Evolutionary conservation across 2,797 vertebrate species (phyloP), one percentile per base, ranked within the genome.

Genomic region (Chiloscyllium punctatum): DNA sequence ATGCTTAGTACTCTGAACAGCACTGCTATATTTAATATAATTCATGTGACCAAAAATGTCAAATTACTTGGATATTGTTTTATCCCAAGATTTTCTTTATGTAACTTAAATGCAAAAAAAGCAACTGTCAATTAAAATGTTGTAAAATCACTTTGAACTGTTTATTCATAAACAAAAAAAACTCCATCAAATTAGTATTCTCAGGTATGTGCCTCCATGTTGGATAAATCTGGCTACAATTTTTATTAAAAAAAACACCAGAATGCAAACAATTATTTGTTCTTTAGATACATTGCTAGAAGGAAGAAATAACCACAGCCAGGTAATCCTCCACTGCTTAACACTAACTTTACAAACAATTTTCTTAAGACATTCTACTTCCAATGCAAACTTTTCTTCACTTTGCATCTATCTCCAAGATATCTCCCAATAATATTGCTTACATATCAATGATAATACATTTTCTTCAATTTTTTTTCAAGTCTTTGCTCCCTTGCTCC

Each of bases 141-240:
- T 71, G 66, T 94, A 27, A 94, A 90, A 48, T 94, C 62, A 94
- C 25, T 69, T 94, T 25, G 71, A 72, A 94, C 51, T 51, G 37
- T 15, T 94, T 94, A 71, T 69, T 94, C 69, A 42, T 23, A 72
- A 94, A 42, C 42, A 51, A 94, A 90, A 94, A 57, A 48, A 30
- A 72, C 37, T 48, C 69, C 74, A 69, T 68, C 69, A 94, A 71
- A 71, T 91, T 37, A 91, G 2, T 68, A 33, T 48, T 71, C 69
- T 94, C 25, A 74, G 68, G 27, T 16, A 48, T 6, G 25, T 21
- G 9, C 37, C 30, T 51, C 88, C 5, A 4, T 33, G 88, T 91
- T 62, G 53, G 88, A 72, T 25, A 94, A 74, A 74, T 53, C 69
- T 94, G 42, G 9, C 69, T 51, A 11, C 37, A 33, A 1, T 7